Evolutionary conservation across 2,797 vertebrate species (phyloP).

Genomic region (Poecilia wingei): DNA sequence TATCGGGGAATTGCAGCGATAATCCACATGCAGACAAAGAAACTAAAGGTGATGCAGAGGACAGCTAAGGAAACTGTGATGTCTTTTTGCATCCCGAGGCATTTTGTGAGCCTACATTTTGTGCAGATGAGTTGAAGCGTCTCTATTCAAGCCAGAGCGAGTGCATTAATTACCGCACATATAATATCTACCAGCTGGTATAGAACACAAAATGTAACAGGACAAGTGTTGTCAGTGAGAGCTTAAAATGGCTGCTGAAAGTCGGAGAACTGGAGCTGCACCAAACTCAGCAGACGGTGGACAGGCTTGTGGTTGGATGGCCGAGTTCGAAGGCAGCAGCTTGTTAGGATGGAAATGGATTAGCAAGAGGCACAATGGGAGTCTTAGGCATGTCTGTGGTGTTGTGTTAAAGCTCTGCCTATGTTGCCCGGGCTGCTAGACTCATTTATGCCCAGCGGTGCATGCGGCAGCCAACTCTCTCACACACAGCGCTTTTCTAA

Average conservation of each 20-base stretch:
- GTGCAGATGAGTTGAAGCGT: not conserved
- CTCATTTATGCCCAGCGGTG: slow-evolving; percentile 79
- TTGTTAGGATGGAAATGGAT: slow-evolving; percentile 82
- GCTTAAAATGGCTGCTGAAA: slow-evolving; percentile 79
- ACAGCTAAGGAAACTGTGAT: slow-evolving; percentile 6
- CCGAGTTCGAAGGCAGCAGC: slow-evolving; percentile 74
- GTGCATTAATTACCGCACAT: not conserved
- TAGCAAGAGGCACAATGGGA: slow-evolving; percentile 77
- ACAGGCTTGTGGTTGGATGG: slow-evolving; percentile 70
- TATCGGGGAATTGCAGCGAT: slow-evolving; percentile 45
- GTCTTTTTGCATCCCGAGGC: not conserved
- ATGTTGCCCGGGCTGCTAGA: slow-evolving; percentile 71
- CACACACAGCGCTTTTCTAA: slow-evolving; percentile 70
- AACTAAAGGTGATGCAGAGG: slow-evolving; percentile 30
- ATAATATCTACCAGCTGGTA: not conserved
- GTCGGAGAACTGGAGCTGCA: slow-evolving; percentile 72
- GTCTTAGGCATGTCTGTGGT: slow-evolving; percentile 77
- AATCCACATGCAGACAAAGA: slow-evolving; percentile 45
- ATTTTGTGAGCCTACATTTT: not conserved
- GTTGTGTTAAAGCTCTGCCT: slow-evolving; percentile 77
- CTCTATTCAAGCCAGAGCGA: not conserved
- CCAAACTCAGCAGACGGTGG: slow-evolving; percentile 75
- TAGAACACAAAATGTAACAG: slow-evolving; percentile 18
- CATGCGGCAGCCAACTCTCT: slow-evolving; percentile 74
- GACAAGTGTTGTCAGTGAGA: slow-evolving; percentile 50